These are phyloP conservation scores for Crotalus tigris DNA, from an alignment of 2,113 vertebrate genomes.

Conservation along the genomic window DNA sequence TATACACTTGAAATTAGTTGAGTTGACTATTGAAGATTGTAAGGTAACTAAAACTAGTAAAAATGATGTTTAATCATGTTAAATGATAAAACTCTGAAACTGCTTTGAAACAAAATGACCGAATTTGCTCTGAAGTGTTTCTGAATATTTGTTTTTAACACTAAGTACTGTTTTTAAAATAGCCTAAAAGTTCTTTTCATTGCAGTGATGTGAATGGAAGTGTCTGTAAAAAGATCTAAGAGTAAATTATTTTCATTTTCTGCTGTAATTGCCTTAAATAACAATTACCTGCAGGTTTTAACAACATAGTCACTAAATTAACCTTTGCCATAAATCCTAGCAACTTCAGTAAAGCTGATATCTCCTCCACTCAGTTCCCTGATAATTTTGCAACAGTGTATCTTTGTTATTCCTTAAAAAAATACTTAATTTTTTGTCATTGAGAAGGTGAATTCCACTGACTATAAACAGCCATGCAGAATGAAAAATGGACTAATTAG, in stretches of 20 bases:
- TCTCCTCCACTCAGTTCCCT: slow-evolving; percentile 1
- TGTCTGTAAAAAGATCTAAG: background rate
- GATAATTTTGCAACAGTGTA: background rate
- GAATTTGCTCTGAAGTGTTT: background rate
- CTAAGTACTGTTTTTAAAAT: background rate
- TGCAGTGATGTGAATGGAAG: accelerated
- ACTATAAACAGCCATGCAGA: background rate
- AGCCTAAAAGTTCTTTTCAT: accelerated
- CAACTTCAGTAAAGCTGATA: slow-evolving; percentile 24
- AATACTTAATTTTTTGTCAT: background rate
- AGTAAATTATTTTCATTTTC: slow-evolving; percentile 20
- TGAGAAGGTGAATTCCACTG: background rate
- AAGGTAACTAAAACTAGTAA: background rate
- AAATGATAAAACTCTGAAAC: accelerated
- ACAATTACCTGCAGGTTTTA: slow-evolving; percentile 49
- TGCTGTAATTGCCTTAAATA: slow-evolving; percentile 10
- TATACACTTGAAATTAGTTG: background rate
- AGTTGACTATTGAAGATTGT: background rate
- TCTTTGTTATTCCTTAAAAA: background rate
- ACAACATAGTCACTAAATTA: slow-evolving; percentile 40
- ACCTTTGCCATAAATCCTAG: slow-evolving; percentile 48
- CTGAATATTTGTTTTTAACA: slow-evolving; percentile 3
- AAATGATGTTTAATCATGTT: background rate
- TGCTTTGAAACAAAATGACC: accelerated
- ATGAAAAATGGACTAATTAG: background rate